A percentile compares a stretch with the other conserved stretches of the same genome.
These are phyloP conservation scores for Cheiracanthium punctorium DNA, from an alignment of 2,888 invertebrate genomes.

Conservation along the genomic window DNA sequence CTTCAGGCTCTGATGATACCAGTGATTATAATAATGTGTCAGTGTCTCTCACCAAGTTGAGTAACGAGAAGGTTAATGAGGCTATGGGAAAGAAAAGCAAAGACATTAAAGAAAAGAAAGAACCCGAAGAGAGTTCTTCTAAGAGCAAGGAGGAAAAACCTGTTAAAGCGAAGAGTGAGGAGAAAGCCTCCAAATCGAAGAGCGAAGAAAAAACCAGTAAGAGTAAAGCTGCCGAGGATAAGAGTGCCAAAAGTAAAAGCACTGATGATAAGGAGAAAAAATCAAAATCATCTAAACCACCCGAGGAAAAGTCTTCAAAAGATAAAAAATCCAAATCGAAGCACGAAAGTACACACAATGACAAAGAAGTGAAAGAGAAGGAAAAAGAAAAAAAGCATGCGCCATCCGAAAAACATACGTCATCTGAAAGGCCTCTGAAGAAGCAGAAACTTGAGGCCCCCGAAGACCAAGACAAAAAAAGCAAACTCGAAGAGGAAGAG, in stretches of 20 bases:
- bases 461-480: constrained; percentile 18
- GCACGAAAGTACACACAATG: constrained; percentile 3
- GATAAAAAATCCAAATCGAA: background rate
- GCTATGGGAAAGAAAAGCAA: constrained; percentile 29
- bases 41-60: constrained; percentile 36
- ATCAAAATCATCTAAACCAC: constrained; percentile 3
- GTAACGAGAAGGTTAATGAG: constrained; percentile 43
- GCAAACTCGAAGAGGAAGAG: constrained; percentile 19
- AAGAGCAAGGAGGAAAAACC: constrained; percentile 31
- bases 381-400: background rate
- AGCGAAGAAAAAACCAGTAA: background rate
- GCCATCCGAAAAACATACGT: background rate
- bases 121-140: constrained; percentile 4
- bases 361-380: constrained; percentile 8
- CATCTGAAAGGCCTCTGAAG: constrained; percentile 20
- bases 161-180: constrained; percentile 4
- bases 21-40: constrained; percentile 40
- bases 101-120: background rate
- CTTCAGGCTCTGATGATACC: background rate
- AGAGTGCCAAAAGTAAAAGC: constrained; percentile 23
- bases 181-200: constrained; percentile 3
- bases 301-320: background rate
- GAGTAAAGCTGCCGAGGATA: background rate
- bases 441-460: constrained; percentile 17
- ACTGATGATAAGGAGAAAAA: constrained; percentile 19